These are phyloP conservation scores for Equus przewalskii DNA, from an alignment of 2,113 vertebrate species.

Conservation along the genomic window DNA sequence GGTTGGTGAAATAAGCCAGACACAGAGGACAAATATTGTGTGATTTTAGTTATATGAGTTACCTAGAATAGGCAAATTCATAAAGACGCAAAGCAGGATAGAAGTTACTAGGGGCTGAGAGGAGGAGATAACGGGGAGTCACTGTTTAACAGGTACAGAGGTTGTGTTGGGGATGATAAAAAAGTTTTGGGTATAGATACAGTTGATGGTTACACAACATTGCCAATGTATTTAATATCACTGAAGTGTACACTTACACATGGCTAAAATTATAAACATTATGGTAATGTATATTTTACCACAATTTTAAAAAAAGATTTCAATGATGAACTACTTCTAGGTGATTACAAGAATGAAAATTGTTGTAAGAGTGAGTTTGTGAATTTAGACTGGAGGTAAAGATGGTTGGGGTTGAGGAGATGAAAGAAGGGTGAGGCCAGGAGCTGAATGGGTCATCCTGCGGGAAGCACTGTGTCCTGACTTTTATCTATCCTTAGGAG, in stretches of 20 bases:
- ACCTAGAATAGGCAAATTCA: neutral
- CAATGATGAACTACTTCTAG: neutral
- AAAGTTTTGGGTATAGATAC: neutral
- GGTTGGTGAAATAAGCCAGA: neutral
- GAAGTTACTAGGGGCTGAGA: neutral
- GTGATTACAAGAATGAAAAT: neutral
- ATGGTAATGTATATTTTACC: neutral
- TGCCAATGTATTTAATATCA: neutral
- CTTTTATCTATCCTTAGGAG: neutral
- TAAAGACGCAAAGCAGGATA: neutral
- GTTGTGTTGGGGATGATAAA: neutral
- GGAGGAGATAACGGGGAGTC: neutral
- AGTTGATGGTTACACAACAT: neutral
- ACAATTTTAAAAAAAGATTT: neutral
- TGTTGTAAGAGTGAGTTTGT: neutral
- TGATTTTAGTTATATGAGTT: neutral
- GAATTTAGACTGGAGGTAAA: neutral
- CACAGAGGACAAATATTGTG: neutral
- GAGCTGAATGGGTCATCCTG: neutral
- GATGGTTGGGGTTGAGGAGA: neutral
- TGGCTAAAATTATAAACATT: neutral
- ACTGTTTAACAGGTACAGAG: neutral
- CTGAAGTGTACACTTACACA: neutral
- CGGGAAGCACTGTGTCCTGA: neutral
- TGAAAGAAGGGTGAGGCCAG: neutral